Percentiles rank a stretch among this genome's conserved stretches.
phyloP scores from a whole-genome alignment of 2,888 invertebrate genomes.

The Harmothoe impar region DNA sequence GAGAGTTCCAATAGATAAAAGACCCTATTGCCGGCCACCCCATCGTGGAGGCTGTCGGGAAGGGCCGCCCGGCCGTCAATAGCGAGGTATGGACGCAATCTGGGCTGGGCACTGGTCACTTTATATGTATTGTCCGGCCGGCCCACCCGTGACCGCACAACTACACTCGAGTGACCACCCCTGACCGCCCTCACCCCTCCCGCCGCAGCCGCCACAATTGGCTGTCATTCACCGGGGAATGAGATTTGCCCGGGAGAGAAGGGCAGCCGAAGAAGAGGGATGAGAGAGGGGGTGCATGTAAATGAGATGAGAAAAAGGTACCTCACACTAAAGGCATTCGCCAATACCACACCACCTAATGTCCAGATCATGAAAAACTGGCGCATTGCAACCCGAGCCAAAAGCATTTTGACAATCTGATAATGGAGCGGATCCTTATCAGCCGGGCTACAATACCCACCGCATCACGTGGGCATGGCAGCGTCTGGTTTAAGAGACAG shows the following conservation, averaged over 20 bases:
- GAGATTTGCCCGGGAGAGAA: not conserved
- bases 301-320: not conserved
- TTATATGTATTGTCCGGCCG: conserved; percentile 34
- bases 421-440: not conserved
- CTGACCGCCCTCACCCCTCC: conserved; percentile 7
- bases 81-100: not conserved
- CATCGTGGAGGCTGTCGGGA: not conserved
- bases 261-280: not conserved
- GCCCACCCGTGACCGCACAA: conserved; percentile 25
- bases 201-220: not conserved
- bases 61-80: not conserved
- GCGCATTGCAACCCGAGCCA: not conserved
- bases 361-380: not conserved
- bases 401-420: conserved; percentile 8
- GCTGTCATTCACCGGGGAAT: conserved; percentile 22
- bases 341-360: not conserved
- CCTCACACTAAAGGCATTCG: not conserved
- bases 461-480: not conserved
- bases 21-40: not conserved
- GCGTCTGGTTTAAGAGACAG: no score
- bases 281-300: not conserved
- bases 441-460: not conserved
- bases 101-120: conserved; percentile 5
- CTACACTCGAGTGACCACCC: conserved; percentile 2
- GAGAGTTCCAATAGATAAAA: conserved; percentile 28